These are phyloP conservation scores for Promerops cafer DNA, from an alignment of 2,113 vertebrate species.

Conservation along the genomic window DNA sequence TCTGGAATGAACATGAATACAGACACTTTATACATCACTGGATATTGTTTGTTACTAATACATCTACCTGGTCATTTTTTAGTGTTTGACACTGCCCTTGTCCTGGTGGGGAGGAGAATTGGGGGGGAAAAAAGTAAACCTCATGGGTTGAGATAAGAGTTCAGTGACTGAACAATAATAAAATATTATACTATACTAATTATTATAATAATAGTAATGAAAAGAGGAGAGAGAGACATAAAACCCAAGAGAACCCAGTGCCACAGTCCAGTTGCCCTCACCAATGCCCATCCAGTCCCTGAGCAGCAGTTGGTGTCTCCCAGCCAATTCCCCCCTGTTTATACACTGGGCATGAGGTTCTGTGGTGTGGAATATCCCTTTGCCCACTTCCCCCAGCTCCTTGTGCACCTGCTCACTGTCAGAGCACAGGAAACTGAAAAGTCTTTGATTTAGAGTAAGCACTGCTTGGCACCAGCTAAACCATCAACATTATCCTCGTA, in stretches of 20 bases:
- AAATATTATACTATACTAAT: background rate
- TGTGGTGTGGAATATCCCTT: background rate
- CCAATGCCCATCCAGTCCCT: background rate
- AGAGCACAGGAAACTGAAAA: background rate
- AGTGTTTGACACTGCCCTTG: background rate
- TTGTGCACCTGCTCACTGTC: background rate
- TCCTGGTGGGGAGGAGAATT: background rate
- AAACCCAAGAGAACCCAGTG: background rate
- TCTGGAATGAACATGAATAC: background rate
- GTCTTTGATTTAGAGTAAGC: background rate
- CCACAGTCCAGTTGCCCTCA: background rate
- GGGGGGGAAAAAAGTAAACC: background rate
- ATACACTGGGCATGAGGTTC: background rate
- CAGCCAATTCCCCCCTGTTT: background rate
- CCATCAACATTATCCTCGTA: background rate
- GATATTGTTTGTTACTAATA: background rate
- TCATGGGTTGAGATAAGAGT: background rate
- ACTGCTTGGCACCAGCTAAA: background rate
- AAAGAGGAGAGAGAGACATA: background rate
- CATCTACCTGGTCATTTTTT: background rate
- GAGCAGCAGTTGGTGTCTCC: background rate
- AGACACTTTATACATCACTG: background rate
- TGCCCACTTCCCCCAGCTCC: background rate
- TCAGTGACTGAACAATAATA: background rate
- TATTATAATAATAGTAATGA: background rate